Conservation (phyloP, 1,140 invertebrate genomes). For the Pachypsylla venusta region DNA sequence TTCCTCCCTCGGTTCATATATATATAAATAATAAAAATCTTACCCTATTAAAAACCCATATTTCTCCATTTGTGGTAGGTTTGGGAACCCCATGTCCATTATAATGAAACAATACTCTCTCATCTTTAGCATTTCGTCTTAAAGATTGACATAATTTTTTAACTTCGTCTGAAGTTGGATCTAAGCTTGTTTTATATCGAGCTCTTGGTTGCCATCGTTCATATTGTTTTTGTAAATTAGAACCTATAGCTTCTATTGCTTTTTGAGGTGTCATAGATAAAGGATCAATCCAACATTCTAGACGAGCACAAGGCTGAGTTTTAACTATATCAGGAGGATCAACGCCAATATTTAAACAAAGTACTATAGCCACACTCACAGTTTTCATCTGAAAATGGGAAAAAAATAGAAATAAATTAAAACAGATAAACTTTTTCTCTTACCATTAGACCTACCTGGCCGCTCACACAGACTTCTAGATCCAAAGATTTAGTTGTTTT, state of each 20-base stretch:
- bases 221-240: conserved; percentile 87
- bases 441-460: neutral
- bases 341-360: conserved; percentile 97
- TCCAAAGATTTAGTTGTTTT: neutral
- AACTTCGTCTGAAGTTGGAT: conserved; percentile 95
- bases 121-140: conserved; percentile 95
- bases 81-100: conserved; percentile 98
- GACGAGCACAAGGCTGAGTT: conserved; percentile 84
- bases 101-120: conserved; percentile 97
- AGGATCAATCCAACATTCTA: conserved; percentile 96
- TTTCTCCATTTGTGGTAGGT: conserved; percentile 95
- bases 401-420: conserved; percentile 1
- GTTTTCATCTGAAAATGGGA: conserved; percentile 75
- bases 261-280: conserved; percentile 76
- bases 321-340: conserved; percentile 97
- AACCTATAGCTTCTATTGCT: conserved; percentile 83
- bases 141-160: conserved; percentile 92
- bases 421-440: neutral
- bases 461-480: neutral
- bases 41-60: conserved; percentile 98
- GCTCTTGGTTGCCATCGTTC: conserved; percentile 95
- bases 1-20: too few relatives aligned
- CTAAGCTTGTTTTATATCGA: conserved; percentile 86
- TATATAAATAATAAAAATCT: too few relatives aligned
- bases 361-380: conserved; percentile 93